Evolutionary conservation across 35 echinoderm and acorn worm species (phyloP), one percentile per base, ranked within the genome.

Genomic region (Heliocidaris tuberculata): DNA sequence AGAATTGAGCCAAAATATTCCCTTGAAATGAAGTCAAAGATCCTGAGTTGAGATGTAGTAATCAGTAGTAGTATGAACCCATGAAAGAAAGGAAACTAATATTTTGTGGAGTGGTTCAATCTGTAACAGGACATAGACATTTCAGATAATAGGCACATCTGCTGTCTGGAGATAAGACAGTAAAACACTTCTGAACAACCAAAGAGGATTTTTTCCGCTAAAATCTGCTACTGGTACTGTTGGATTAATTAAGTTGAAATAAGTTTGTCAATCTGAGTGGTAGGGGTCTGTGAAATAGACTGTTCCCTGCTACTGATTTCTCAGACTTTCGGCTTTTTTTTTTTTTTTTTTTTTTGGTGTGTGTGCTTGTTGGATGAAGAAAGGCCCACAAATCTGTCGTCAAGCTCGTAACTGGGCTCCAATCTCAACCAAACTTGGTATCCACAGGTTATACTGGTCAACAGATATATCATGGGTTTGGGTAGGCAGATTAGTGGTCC

Each of bases 401-500:
- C 87, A 47, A 89, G 87, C 87, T 89, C 87, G 31, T 89, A 89
- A 89, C 87, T 89, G 87, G 87, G 87, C 87, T 89, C 87, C 47
- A 89, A 89, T 89, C 87, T 89, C 87, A 48, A 48, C 87, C 87
- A 89, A 24, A 89, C 31, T 85, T 89, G 31, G 47, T 42, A 89
- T 89, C 87, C 87, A 89, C 87, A 89, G 87, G 87, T 89, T 89
- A 47, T 32, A 89, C 31, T 47, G 87, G 87, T 47, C 47, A 32
- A 48, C 47, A 32, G 47, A 89, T 48, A 32, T 47, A 47, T 89
- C 87, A 89, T 48, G 47, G 31, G 12, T 47, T 48, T 47, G 87
- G 31, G 29, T 89, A 21, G 47, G 9, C 31, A 48, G 47, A 89
- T 31, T 47, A 32, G 2, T 48, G 47, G 31, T 89, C 87, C 87